phyloP scores from a whole-genome alignment of 1,140 invertebrate genomes.

The Aricia agestis region DNA sequence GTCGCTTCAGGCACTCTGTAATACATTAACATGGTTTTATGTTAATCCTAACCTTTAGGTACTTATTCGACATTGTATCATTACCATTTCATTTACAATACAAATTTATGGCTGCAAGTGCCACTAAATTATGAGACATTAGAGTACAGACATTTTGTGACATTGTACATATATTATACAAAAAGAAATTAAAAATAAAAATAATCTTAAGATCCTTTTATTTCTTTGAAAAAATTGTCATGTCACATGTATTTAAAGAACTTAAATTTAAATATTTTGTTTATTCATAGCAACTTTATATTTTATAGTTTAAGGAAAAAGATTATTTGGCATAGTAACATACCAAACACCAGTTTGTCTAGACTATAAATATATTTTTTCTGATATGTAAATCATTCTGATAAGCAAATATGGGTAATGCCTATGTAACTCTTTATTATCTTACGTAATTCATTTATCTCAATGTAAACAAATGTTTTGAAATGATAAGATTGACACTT shows the following conservation, averaged over 20 bases:
- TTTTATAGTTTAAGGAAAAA: not conserved
- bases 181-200: too few species aligned
- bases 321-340: too few species aligned
- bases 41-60: constrained; percentile 5
- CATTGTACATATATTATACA: too few species aligned
- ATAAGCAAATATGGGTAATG: not conserved
- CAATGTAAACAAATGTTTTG: constrained; percentile 4
- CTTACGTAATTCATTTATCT: constrained; percentile 4
- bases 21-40: constrained; percentile 20
- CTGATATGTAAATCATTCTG: not conserved
- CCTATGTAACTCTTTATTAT: constrained; percentile 4
- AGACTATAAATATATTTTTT: not conserved
- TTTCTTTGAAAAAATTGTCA: too few species aligned
- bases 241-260: too few species aligned
- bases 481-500: constrained; percentile 11
- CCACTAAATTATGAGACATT: not conserved
- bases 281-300: not conserved
- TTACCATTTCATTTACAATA: constrained; percentile 1
- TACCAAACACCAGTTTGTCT: not conserved
- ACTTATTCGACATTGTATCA: not conserved
- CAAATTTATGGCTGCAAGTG: not conserved
- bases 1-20: constrained; percentile 93
- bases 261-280: too few species aligned
- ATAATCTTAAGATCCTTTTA: too few species aligned
- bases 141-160: not conserved